These are phyloP conservation scores for Synodontis membranacea DNA, from an alignment of 2,113 vertebrate genomes.

Conservation along the genomic window DNA sequence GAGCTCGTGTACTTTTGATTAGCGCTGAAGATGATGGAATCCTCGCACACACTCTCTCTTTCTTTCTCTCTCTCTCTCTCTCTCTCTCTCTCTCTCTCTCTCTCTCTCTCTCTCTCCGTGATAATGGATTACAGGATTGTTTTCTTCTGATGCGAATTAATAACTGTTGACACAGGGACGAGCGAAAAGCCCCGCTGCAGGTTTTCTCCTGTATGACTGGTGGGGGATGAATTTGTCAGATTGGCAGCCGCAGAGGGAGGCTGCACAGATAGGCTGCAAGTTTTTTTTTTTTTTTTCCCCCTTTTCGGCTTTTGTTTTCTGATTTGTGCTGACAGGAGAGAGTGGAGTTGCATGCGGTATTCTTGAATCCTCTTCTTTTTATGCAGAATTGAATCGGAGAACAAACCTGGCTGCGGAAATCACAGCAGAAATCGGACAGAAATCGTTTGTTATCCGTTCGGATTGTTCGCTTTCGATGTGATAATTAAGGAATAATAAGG, in stretches of 20 bases:
- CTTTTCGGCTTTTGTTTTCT: slow-evolving; percentile 18
- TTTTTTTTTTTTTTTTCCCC: background rate
- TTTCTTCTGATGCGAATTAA: slow-evolving; percentile 44
- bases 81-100: background rate
- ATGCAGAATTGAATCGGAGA: background rate
- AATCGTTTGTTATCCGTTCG: background rate
- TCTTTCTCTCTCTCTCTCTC: slow-evolving; percentile 34
- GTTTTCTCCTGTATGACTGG: slow-evolving; percentile 28
- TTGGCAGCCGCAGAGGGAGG: slow-evolving; percentile 27
- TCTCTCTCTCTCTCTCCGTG: slow-evolving; percentile 18
- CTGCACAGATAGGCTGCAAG: slow-evolving; percentile 2
- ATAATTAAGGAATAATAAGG: background rate
- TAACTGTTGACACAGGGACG: slow-evolving; percentile 33
- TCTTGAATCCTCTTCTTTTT: background rate
- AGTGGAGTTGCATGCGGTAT: background rate
- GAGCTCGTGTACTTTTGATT: slow-evolving; percentile 98
- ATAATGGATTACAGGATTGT: slow-evolving; percentile 39
- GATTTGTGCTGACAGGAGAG: slow-evolving; percentile 19
- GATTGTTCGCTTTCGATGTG: background rate
- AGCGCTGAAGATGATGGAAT: slow-evolving; percentile 99
- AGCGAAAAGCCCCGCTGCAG: background rate
- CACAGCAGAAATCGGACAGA: background rate
- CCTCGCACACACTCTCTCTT: slow-evolving; percentile 67
- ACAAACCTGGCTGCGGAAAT: background rate
- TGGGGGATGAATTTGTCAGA: slow-evolving; percentile 40